phyloP scores from a whole-genome alignment of 2,797 vertebrate genomes.

The Gymnopithys bicolor region DNA sequence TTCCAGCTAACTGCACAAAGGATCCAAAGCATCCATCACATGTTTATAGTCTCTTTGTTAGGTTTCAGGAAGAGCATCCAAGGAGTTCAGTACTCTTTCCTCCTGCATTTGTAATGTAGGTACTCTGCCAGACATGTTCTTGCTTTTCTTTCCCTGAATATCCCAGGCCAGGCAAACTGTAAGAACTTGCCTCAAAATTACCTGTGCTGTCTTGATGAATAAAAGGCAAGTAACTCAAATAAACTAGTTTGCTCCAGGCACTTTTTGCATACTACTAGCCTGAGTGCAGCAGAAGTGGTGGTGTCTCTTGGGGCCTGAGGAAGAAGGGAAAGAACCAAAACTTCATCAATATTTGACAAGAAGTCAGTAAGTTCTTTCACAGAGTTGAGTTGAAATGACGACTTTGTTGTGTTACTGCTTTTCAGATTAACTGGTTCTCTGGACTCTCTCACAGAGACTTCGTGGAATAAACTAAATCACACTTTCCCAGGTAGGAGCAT shows the following conservation, averaged over 20 bases:
- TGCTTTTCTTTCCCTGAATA: background rate
- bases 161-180: background rate
- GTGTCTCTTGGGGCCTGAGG: background rate
- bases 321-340: background rate
- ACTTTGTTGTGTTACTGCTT: background rate
- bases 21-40: background rate
- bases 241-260: background rate
- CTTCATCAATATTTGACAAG: background rate
- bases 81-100: background rate
- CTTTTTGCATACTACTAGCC: background rate
- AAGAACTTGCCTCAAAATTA: background rate
- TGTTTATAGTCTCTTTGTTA: background rate
- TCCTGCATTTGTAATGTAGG: background rate
- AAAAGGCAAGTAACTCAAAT: background rate
- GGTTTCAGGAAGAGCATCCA: background rate
- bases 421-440: conserved; percentile 85
- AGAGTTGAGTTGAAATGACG: background rate
- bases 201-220: background rate
- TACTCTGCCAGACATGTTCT: background rate
- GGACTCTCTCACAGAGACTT: conserved; percentile 91
- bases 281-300: background rate
- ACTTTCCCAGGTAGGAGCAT: conserved; percentile 85
- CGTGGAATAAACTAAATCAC: conserved; percentile 83
- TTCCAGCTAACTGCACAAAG: background rate
- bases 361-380: background rate